phyloP scores from a whole-genome alignment of 1,140 invertebrate genomes.

The Planococcus citri region DNA sequence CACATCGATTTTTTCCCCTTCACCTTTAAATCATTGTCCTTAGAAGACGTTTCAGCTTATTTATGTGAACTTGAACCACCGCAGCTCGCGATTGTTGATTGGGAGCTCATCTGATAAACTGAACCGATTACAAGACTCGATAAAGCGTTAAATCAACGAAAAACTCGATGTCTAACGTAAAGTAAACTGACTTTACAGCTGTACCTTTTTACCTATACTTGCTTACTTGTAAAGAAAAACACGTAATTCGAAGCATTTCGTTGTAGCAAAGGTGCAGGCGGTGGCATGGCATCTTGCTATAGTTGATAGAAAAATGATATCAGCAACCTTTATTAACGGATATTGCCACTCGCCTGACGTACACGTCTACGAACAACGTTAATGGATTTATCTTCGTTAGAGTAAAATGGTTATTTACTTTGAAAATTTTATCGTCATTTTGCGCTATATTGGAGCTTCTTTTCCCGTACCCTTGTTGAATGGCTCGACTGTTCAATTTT shows the following conservation, averaged over 20 bases:
- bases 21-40: not conserved
- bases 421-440: not conserved
- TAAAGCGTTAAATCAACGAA: too few relatives aligned
- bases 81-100: too few relatives aligned
- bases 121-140: too few relatives aligned
- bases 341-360: not conserved
- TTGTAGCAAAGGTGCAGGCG: too few relatives aligned
- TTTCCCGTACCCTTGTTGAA: too few relatives aligned
- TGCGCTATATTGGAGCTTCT: not conserved
- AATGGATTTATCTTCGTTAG: slow-evolving; percentile 7
- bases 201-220: too few relatives aligned
- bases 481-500: too few relatives aligned
- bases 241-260: not conserved
- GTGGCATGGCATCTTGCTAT: too few relatives aligned
- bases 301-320: not conserved
- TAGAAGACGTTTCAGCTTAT: not conserved
- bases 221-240: not conserved
- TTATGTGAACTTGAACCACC: too few relatives aligned
- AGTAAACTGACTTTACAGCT: too few relatives aligned
- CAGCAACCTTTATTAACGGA: slow-evolving; percentile 1
- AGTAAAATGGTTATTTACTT: not conserved
- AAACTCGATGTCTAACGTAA: too few relatives aligned
- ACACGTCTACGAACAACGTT: not conserved
- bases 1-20: not conserved
- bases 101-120: too few relatives aligned